Conservation (phyloP, 2,888 invertebrate genomes). For the Peribatodes rhomboidaria region DNA sequence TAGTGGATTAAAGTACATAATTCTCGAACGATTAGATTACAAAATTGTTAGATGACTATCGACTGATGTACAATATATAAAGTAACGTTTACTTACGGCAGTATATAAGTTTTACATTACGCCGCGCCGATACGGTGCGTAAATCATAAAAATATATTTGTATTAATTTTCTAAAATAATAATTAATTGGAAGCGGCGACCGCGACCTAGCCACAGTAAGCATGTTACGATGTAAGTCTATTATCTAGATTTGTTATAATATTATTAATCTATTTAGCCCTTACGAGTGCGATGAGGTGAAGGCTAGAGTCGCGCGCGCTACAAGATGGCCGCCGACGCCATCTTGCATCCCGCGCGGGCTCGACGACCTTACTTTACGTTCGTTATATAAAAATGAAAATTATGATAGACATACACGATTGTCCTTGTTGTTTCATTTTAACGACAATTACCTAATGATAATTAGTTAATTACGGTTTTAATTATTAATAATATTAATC, state of each 20-base stretch:
- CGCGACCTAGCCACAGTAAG: slow-evolving; percentile 79
- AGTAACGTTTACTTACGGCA: slow-evolving; percentile 84
- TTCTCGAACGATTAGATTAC: slow-evolving; percentile 83
- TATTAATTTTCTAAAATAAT: slow-evolving; percentile 84
- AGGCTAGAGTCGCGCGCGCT: slow-evolving; percentile 48
- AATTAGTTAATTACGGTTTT: slow-evolving; percentile 88
- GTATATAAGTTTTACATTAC: slow-evolving; percentile 83
- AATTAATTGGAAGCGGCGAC: slow-evolving; percentile 80
- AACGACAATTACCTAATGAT: slow-evolving; percentile 81
- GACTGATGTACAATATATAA: slow-evolving; percentile 87
- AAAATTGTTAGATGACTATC: slow-evolving; percentile 85
- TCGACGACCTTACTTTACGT: slow-evolving; percentile 73
- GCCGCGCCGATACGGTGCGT: slow-evolving; percentile 67
- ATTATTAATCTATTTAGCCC: slow-evolving; percentile 78
- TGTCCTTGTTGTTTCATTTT: slow-evolving; percentile 83
- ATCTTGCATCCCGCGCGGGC: slow-evolving; percentile 51
- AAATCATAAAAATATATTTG: slow-evolving; percentile 76
- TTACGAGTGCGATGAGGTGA: slow-evolving; percentile 61
- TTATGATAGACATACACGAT: slow-evolving; percentile 85
- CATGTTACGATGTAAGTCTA: slow-evolving; percentile 85
- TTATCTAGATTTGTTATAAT: slow-evolving; percentile 84
- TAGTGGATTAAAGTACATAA: slow-evolving; percentile 85
- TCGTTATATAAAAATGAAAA: slow-evolving; percentile 85
- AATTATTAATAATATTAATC: slow-evolving; percentile 83
- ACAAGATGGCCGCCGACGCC: slow-evolving; percentile 42